Evolutionary conservation across 2,797 vertebrate genomes (phyloP).

Genomic region (Acanthurus lineatus): DNA sequence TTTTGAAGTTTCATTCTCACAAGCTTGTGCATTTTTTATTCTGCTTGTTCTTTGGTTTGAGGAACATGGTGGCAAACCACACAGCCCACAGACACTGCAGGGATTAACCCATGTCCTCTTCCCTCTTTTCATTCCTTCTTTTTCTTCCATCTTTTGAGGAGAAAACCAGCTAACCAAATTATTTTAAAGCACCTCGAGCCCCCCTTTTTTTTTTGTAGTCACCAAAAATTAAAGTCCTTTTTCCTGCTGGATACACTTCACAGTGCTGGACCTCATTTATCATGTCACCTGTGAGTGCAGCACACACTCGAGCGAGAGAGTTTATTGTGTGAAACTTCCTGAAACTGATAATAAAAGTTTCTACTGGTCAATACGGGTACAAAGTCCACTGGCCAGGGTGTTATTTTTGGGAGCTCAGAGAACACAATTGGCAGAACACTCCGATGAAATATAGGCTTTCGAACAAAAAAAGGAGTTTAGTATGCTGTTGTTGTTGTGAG

Average conservation of each 20-base stretch:
- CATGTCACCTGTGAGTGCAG: slow-evolving; percentile 45
- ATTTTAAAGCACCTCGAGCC: slow-evolving; percentile 6
- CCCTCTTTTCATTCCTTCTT: slow-evolving; percentile 1
- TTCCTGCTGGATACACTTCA: slow-evolving; percentile 2
- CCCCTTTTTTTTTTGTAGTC: slow-evolving; percentile 8
- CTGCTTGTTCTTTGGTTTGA: slow-evolving; percentile 43
- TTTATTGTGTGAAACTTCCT: slow-evolving; percentile 20
- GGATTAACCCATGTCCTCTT: slow-evolving; percentile 35
- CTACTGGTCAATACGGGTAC: slow-evolving; percentile 15
- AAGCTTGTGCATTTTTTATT: slow-evolving; percentile 62
- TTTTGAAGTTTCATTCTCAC: slow-evolving; percentile 51
- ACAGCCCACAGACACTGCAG: slow-evolving; percentile 37
- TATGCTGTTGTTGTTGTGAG: neutral
- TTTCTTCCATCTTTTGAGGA: slow-evolving; percentile 43
- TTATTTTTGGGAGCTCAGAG: neutral
- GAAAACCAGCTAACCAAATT: slow-evolving; percentile 49
- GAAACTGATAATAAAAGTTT: slow-evolving; percentile 33
- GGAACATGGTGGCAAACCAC: slow-evolving; percentile 38
- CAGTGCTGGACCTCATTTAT: slow-evolving; percentile 38
- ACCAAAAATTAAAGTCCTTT: slow-evolving; percentile 33
- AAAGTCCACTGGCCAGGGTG: slow-evolving; percentile 1
- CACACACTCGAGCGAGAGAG: neutral
- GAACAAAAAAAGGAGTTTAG: neutral
- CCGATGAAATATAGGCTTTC: neutral
- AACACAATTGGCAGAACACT: slow-evolving; percentile 2